Evolutionary conservation across 2,888 invertebrate species (phyloP), one percentile per base, ranked within the genome.

Genomic region (Lasioglossum marginatum): DNA sequence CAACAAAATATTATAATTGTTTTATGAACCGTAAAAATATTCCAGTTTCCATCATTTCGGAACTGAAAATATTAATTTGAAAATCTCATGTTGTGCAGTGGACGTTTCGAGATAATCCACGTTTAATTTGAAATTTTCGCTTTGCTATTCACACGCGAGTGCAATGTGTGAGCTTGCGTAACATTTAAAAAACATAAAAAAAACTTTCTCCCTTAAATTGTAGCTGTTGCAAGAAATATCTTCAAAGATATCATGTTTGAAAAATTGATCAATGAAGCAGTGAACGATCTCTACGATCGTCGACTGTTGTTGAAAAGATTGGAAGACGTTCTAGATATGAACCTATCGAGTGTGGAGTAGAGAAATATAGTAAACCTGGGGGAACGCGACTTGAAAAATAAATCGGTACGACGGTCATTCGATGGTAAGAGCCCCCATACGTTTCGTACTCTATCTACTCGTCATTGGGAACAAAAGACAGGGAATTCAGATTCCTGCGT

Each of bases 401-500:
- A 63, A 63, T 63, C 31, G 31, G 31, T 31, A 31, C 2, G 63
- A 6, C 16, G 63, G 31, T 63, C 63, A 6, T 63, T 63, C 6
- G 16, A 63, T 16, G 63, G 31, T 6, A 31, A 31, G 6, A 27
- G n/a, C 16, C 63, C 27, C 31, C 63, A 16, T 31, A 63, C 63
- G 31, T 63, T 63, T 63, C 31, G 31, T 31, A 16, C 63, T 2
- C 31, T 31, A 16, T 14, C 14, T 27, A 31, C 63, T 63, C 63
- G 63, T 63, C 63, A 63, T 63, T 16, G 63, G 31, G 63, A 63
- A 63, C 16, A 63, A 63, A 63, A 31, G 63, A 63, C 63, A 4
- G 31, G 6, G 31, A 31, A 63, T 63, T 63, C 63, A 31, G 63
- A 63, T 63, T 63, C 31, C 31, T 63, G 34, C 34, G 63, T 63